Base-by-base conservation (phyloP, 2,888 invertebrate species). In the Agelastica alni region DNA sequence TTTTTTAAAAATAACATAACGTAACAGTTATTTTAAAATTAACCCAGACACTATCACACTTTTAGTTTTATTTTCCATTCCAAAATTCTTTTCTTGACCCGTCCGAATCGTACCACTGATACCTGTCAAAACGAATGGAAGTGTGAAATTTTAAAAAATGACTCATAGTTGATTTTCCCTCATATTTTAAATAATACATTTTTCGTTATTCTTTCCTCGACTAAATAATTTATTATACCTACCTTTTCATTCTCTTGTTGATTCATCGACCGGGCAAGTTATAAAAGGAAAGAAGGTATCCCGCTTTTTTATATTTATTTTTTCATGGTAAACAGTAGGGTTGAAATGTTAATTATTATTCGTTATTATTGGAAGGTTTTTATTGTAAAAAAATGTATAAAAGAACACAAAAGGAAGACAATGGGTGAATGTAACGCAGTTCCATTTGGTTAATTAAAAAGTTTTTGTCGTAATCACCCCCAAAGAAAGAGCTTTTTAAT, bases 91-190 rank as follows among this genome's bases (percentile, higher is more conserved):
- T n/a, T n/a, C n/a, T n/a, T n/a, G n/a, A n/a, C n/a, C n/a, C n/a
- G n/a, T n/a, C n/a, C n/a, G n/a, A n/a, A 26, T 26, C 26, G 26
- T 7, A 26, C n/a, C 36, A 36, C 36, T 36, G 18, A 9, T 5
- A 14, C 2, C 36, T 36, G 14, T 36, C 16, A 36, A 36, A 36
- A n/a, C 9, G 14, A 17, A 36, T 36, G 17, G 31, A 48, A 48
- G 39, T 48, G 39, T 31, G 30, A 30, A 48, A 39, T 20, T 39
- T 41, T 20, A 30, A 31, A 41, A 30, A 31, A 48, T 39, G 41
- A 41, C 20, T 41, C 17, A 36, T 34, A 39, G 39, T 31, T 30
- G 13, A 17, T 20, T 41, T 31, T 9, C 39, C 30, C 20, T 9
- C 3, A 41, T 20, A 34, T 47, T 48, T 34, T 34, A 4, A 10